Evolutionary conservation across 2,113 vertebrate genomes (phyloP).

Genomic region (Centrocercus urophasianus): DNA sequence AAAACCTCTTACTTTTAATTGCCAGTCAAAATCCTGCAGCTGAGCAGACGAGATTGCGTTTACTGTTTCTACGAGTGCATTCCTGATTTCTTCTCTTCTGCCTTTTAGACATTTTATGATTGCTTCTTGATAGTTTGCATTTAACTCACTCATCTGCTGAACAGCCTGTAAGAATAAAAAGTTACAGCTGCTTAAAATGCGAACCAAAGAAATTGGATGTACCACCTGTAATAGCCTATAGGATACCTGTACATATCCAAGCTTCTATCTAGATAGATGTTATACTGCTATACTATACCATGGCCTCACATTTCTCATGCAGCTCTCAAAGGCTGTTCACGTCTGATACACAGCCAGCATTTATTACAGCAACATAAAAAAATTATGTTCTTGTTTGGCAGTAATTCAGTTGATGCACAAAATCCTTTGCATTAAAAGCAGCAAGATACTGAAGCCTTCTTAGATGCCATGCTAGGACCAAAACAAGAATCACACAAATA

Average conservation of each 20-base stretch:
- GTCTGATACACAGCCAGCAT: not conserved
- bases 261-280: not conserved
- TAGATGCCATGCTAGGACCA: not conserved
- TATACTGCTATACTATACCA: not conserved
- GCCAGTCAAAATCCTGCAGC: conserved; percentile 96
- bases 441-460: not conserved
- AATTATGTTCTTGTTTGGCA: not conserved
- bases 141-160: conserved; percentile 78
- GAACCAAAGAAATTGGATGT: not conserved
- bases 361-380: not conserved
- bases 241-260: not conserved
- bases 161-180: conserved; percentile 74
- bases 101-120: conserved; percentile 84
- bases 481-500: not conserved
- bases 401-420: not conserved
- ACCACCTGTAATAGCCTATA: not conserved
- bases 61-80: conserved; percentile 83
- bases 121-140: conserved; percentile 74
- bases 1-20: conserved; percentile 86
- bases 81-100: conserved; percentile 86
- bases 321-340: not conserved
- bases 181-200: fast-evolving
- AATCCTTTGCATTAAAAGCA: not conserved
- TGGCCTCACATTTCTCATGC: not conserved
- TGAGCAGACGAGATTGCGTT: conserved; percentile 86